Evolutionary conservation across 2,797 vertebrate genomes (phyloP), one percentile per base, ranked within the genome.

Genomic region (Spinus olivaceus): DNA sequence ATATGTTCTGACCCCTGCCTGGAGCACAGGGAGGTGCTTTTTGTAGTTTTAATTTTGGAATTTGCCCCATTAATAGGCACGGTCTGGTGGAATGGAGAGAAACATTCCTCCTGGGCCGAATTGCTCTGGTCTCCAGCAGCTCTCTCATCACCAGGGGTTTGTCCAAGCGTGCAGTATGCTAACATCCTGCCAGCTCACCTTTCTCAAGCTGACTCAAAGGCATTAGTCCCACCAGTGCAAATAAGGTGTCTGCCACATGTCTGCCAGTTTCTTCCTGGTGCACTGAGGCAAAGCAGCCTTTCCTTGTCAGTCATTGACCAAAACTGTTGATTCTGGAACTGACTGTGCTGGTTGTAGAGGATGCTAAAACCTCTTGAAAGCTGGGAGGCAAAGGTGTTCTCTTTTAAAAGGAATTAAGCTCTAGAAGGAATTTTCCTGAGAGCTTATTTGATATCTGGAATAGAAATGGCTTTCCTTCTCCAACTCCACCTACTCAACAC

Each of bases 141-240:
- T 94, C 94, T 93, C 80, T 96, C 94, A 94, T 95, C 95, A 83
- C 86, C 69, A 27, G 59, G 42, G 65, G 51, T 88, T 95, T 86
- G 94, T 91, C 59, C 65, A 81, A 74, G 88, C 89, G 3, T 93
- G 92, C 71, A 70, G 77, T 88, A 70, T 89, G 89, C 94, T 94
- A 88, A 92, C 92, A 96, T 96, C 92, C 95, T 95, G 95, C 94
- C 91, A 88, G 84, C 87, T 95, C 94, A 94, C 91, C 94, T 96
- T 96, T 90, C 16, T 2, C 46, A 54, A 90, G 81, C 86, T 57
- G 37, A 47, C 60, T 79, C 63, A 4, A 90, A 87, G 84, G 69
- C 80, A 28, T 78, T 92, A 81, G 86, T 94, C 92, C 91, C 85
- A 96, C 87, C 89, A 92, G 82, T 90, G 91, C 95, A 95, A 96